phyloP scores from a whole-genome alignment of 1,140 invertebrate genomes.

The Atta texana region DNA sequence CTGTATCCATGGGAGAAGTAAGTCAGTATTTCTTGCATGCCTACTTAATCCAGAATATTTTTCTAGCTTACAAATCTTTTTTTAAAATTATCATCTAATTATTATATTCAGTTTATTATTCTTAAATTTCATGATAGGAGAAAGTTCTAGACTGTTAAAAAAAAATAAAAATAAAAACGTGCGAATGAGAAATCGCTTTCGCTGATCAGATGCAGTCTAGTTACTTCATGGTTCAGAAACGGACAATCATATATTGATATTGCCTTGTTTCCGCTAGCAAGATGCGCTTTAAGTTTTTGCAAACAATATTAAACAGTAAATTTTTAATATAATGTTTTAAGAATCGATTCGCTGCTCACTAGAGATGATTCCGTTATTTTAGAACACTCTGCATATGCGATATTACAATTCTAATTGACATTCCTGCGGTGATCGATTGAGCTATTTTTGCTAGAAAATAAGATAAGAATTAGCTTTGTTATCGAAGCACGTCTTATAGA shows the following conservation, averaged over 20 bases:
- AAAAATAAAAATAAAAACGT: not conserved
- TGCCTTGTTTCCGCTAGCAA: not conserved
- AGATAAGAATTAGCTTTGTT: slow-evolving; percentile 16
- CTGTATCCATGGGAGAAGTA: not conserved
- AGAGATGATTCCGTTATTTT: too few species aligned
- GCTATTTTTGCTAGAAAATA: not conserved
- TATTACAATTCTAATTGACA: not conserved
- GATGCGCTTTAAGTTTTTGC: not conserved
- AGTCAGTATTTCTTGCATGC: not conserved
- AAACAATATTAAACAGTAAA: not conserved
- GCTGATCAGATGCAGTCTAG: slow-evolving; percentile 9
- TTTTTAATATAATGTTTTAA: not conserved
- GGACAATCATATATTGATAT: slow-evolving; percentile 20
- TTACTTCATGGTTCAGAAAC: slow-evolving; percentile 24
- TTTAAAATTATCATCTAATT: not conserved
- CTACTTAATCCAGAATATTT: not conserved
- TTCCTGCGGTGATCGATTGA: slow-evolving; percentile 1
- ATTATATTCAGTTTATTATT: slow-evolving; percentile 16
- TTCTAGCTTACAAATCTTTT: not conserved
- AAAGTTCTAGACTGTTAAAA: not conserved
- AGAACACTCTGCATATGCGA: too few species aligned
- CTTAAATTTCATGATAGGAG: not conserved
- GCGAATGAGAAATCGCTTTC: slow-evolving; percentile 29
- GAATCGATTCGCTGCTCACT: not conserved
- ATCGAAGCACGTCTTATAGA: not conserved